Evolutionary conservation across 2,113 vertebrate species (phyloP), one percentile per base, ranked within the genome.

Genomic region (Cebus imitator): DNA sequence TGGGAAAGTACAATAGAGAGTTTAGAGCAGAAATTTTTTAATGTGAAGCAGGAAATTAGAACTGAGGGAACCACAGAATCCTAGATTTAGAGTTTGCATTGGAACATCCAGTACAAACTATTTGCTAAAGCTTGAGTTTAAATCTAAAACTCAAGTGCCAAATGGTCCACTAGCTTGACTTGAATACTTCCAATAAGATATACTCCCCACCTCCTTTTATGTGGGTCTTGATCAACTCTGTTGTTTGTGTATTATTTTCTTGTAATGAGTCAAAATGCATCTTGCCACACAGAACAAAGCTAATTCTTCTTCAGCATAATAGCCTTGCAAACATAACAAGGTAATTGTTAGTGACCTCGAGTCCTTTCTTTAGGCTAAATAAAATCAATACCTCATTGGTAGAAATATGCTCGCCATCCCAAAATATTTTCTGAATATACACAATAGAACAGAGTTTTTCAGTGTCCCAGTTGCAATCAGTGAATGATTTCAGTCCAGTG

Each of bases 361-460:
- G 45, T 93, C 48, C 95, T 86, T 92, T 87, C 66, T 97, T 8
- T 6, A 43, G n/a, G 50, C 35, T 80, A 83, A 92, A 79, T 94
- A 87, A 95, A 96, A 88, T 81, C 16, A 6, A 27, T 96, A 32
- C 17, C 87, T 9, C 18, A 57, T 90, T 66, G 82, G 18, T 80
- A 81, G 32, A 76, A 14, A 8, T 50, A 32, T 37, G 8, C 16
- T 84, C 17, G 64, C 37, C 18, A 6, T 85, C n/a, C 20, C 18
- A 37, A 93, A 79, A 43, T 79, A 40, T 79, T 55, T 91, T 95
- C 79, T 86, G 64, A 90, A 57, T 76, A 35, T 32, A 66, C 9
- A 37, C 21, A 55, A 8, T 35, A 68, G 27, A 72, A 90, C 5
- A 48, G 20, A 83, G 23, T 61, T 90, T 90, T 92, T 90, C 55